phyloP scores from a whole-genome alignment of 2,888 invertebrate genomes.

The Ormia ochracea region DNA sequence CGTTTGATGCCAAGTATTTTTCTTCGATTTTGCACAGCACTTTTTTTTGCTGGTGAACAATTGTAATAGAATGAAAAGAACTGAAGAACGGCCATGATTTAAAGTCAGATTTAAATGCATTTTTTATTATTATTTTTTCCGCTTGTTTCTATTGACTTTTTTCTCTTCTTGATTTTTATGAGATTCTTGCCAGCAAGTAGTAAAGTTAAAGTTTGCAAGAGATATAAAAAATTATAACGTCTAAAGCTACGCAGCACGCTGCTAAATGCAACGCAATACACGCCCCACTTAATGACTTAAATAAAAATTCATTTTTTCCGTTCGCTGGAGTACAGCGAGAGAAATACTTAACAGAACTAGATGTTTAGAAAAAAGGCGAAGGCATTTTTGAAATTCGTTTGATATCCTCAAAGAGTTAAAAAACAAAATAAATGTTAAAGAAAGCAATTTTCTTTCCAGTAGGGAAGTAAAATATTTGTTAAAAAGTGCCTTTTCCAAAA shows the following conservation, averaged over 20 bases:
- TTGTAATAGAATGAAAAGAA: conserved; percentile 15
- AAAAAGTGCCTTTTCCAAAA: not conserved
- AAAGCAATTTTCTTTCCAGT: not conserved
- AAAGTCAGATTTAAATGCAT: conserved; percentile 38
- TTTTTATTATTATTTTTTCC: not conserved
- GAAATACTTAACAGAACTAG: not conserved
- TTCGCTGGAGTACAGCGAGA: conserved; percentile 17
- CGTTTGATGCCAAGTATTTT: not conserved
- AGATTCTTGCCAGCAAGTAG: not conserved
- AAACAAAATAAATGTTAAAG: too few relatives aligned
- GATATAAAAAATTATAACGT: conserved; percentile 26
- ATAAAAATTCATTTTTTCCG: conserved; percentile 3
- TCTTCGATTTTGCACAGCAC: not conserved
- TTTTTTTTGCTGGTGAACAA: not conserved
- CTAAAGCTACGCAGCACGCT: conserved; percentile 45
- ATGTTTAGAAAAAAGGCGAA: not conserved
- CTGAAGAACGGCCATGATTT: conserved; percentile 37
- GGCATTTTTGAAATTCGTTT: too few relatives aligned
- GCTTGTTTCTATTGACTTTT: conserved; percentile 12
- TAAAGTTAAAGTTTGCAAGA: conserved; percentile 2
- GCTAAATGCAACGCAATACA: conserved; percentile 48
- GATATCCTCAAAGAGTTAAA: too few relatives aligned
- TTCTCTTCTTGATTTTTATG: not conserved
- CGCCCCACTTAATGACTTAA: conserved; percentile 53
- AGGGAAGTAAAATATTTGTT: not conserved